phyloP scores from a whole-genome alignment of 92 coral and sea anemone genomes.

The Virgularia gustaviana region DNA sequence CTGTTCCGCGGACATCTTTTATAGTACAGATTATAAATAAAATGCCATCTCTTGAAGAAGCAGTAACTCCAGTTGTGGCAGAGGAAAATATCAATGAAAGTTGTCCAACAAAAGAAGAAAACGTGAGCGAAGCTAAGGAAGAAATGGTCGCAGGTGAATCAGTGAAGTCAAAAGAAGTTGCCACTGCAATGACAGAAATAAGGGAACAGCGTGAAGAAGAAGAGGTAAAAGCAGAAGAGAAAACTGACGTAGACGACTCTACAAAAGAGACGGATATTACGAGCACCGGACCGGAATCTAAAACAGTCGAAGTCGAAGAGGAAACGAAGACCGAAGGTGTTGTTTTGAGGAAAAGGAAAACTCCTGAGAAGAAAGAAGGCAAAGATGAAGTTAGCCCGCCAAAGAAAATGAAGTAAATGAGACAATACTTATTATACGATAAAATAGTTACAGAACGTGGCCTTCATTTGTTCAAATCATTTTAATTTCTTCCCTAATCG shows the following conservation, averaged over 20 bases:
- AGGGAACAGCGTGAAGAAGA: constrained; percentile 42
- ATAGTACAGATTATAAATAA: background rate
- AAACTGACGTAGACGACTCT: constrained; percentile 25
- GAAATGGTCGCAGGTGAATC: constrained; percentile 8
- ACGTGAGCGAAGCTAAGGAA: constrained; percentile 9
- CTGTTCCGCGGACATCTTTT: background rate
- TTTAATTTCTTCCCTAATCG: no score
- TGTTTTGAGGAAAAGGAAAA: constrained; percentile 29
- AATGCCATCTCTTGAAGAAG: constrained; percentile 57
- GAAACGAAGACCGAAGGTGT: constrained; percentile 20
- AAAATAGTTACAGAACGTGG: background rate
- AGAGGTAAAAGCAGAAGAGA: constrained; percentile 32
- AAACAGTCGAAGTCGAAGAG: background rate
- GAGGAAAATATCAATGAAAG: constrained; percentile 25
- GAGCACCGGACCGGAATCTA: constrained; percentile 11
- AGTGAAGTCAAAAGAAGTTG: constrained; percentile 21
- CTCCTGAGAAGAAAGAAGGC: constrained; percentile 42
- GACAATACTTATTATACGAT: background rate
- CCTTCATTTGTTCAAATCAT: background rate
- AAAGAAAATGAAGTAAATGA: constrained; percentile 57
- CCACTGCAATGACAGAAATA: constrained; percentile 17
- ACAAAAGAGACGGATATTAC: background rate
- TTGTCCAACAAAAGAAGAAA: constrained; percentile 18
- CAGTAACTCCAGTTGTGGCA: constrained; percentile 29
- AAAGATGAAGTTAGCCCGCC: constrained; percentile 61